Evolutionary conservation across 2,113 vertebrate genomes (phyloP).

Genomic region (Engraulis encrasicolus): DNA sequence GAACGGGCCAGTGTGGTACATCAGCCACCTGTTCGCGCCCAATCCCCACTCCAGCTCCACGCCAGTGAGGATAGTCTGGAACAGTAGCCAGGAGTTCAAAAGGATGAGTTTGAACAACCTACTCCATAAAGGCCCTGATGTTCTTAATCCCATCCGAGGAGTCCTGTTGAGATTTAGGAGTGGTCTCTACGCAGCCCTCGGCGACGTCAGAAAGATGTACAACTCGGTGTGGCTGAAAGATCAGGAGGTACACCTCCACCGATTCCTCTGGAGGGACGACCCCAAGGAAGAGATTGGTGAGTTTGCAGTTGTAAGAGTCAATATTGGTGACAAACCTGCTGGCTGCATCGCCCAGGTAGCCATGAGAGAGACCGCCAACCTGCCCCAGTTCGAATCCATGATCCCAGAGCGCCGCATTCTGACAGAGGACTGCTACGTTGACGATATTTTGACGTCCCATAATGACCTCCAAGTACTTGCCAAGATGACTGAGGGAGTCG

Average conservation of each 20-base stretch:
- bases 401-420: not conserved
- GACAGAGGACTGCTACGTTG: constrained; percentile 38
- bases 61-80: constrained; percentile 37
- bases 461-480: not conserved
- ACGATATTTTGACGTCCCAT: constrained; percentile 45
- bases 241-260: constrained; percentile 29
- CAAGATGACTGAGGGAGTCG: not conserved
- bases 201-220: constrained; percentile 33
- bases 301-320: constrained; percentile 30
- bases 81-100: constrained; percentile 36
- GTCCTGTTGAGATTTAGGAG: constrained; percentile 31
- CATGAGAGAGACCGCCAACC: constrained; percentile 26
- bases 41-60: constrained; percentile 32
- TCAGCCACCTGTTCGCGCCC: constrained; percentile 26
- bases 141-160: constrained; percentile 30
- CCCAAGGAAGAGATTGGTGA: constrained; percentile 25
- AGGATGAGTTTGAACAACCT: constrained; percentile 30
- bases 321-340: not conserved
- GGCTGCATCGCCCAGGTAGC: not conserved
- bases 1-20: constrained; percentile 13
- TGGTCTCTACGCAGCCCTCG: constrained; percentile 24
- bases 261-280: constrained; percentile 34
- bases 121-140: constrained; percentile 30
- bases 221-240: constrained; percentile 36
- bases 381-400: constrained; percentile 18